These are phyloP conservation scores for Centroberyx gerrardi DNA, from an alignment of 2,797 vertebrate species.

Conservation along the genomic window DNA sequence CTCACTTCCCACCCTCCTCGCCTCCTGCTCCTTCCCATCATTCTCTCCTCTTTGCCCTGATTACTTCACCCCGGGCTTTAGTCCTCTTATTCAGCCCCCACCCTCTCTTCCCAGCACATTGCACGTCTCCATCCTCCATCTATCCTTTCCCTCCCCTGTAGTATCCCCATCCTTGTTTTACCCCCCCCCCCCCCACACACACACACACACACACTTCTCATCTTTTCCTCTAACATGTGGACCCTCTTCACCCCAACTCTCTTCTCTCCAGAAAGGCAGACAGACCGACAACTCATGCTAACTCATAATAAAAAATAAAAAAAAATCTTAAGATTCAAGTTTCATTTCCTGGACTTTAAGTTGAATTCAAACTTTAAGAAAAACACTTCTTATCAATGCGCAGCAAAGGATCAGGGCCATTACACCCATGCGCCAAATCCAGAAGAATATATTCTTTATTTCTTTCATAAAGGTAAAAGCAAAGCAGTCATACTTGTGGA, in stretches of 20 bases:
- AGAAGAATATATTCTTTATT: constrained; percentile 10
- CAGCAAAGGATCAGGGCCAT: constrained; percentile 15
- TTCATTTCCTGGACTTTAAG: neutral
- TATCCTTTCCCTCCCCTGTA: constrained; percentile 31
- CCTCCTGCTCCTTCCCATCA: constrained; percentile 11
- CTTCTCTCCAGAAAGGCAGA: no score
- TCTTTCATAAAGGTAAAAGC: constrained; percentile 35
- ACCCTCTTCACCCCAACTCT: no score
- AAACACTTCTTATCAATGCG: constrained; percentile 31
- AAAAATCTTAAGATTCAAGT: no score
- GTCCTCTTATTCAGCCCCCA: neutral
- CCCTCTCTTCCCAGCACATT: constrained; percentile 3
- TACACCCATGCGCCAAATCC: constrained; percentile 22
- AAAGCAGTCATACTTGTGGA: constrained; percentile 25
- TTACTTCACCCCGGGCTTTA: constrained; percentile 53
- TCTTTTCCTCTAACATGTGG: constrained; percentile 16
- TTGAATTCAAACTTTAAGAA: constrained; percentile 34
- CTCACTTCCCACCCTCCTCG: constrained; percentile 1
- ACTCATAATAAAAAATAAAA: no score
- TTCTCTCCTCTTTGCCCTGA: constrained; percentile 45
- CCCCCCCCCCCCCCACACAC: constrained; percentile 31
- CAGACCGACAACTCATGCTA: no score
- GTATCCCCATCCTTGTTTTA: constrained; percentile 11
- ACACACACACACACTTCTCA: constrained; percentile 39
- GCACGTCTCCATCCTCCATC: constrained; percentile 25